Evolutionary conservation across 2,888 invertebrate genomes (phyloP), one percentile per base, ranked within the genome.

Genomic region (Tyria jacobaeae): DNA sequence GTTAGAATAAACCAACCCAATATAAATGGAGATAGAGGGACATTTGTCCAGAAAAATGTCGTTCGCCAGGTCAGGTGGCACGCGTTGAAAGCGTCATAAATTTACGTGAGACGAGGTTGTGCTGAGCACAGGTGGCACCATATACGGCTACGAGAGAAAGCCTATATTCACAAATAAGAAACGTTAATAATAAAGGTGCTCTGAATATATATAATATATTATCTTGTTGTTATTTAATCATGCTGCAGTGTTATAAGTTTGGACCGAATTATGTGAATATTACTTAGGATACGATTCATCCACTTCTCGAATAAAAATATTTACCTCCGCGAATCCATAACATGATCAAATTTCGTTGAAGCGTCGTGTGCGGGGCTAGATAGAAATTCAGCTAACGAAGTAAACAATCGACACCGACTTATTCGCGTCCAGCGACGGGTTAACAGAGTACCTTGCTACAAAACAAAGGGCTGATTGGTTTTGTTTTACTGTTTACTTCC

Each of bases 31-130:
- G 87, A 86, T 81, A 87, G 80, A 80, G 81, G 80, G 78, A 83
- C 86, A 89, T 91, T 90, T 90, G 89, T 90, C 88, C 88, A 79
- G 85, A 81, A 81, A 88, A 91, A 89, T 86, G 89, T 87, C 86
- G 84, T 87, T 84, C 75, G 84, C 80, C 84, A 91, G 92, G 93
- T 92, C 92, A 94, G 93, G 91, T 92, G 91, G 91, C 91, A 89
- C 86, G 88, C 87, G 91, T 85, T 91, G 89, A 89, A 88, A 92
- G 91, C 89, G 84, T 90, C 92, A 92, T 92, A 93, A 93, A 92
- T 93, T 92, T 87, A 83, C 87, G 81, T 82, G 84, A 83, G 83
- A 86, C 86, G 85, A 86, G 83, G 82, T 86, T 81, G 82, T 82
- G 84, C 82, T 86, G 85, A 86, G 81, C 89, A 81, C 92, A 92